Evolutionary conservation across 1,140 invertebrate genomes (phyloP).

Genomic region (Magallana angulata): DNA sequence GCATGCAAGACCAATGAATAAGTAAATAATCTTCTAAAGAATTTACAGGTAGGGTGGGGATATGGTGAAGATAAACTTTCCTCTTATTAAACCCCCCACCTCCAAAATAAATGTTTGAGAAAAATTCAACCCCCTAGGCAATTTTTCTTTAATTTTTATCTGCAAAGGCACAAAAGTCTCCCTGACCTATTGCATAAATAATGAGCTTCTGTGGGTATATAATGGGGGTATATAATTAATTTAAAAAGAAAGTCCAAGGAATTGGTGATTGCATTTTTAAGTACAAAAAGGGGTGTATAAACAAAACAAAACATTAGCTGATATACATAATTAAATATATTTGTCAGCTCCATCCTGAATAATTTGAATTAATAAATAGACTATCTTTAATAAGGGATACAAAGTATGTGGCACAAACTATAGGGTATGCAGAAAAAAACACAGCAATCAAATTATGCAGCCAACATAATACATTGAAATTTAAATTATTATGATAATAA

Average conservation of each 20-base stretch:
- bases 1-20: neutral
- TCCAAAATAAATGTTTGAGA: too few relatives aligned
- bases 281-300: neutral
- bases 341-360: neutral
- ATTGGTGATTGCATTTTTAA: neutral
- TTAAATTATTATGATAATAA: neutral
- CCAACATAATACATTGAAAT: neutral
- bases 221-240: neutral
- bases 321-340: neutral
- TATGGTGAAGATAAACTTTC: too few relatives aligned
- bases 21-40: too few relatives aligned
- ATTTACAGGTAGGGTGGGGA: too few relatives aligned
- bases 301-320: neutral
- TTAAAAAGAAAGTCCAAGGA: neutral
- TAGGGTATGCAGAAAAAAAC: neutral
- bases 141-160: neutral
- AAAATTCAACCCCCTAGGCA: too few relatives aligned
- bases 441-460: neutral
- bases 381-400: neutral
- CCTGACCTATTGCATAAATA: slow-evolving; percentile 33
- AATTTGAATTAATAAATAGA: slow-evolving; percentile 27
- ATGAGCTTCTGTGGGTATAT: slow-evolving; percentile 4
- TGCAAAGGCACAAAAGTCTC: slow-evolving; percentile 27
- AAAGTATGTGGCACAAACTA: slow-evolving; percentile 25
- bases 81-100: too few relatives aligned